Percentiles rank a stretch among this genome's conserved stretches.
These are phyloP conservation scores for Euphonia xanthogaster DNA, from an alignment of 2,797 vertebrate genomes.

Conservation along the genomic window DNA sequence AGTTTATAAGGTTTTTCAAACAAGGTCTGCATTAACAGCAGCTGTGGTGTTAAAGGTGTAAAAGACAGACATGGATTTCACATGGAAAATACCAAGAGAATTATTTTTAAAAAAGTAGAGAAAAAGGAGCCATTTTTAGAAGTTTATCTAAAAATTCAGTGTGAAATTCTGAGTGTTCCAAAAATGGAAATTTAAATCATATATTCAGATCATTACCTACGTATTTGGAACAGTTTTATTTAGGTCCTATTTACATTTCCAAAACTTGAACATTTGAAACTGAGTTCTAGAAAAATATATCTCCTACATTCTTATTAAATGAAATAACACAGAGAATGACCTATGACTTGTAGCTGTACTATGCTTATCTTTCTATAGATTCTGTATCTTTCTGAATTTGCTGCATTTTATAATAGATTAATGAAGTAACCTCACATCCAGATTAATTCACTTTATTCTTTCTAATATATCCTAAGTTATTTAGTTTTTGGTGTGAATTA, in stretches of 20 bases:
- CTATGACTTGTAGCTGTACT: background rate
- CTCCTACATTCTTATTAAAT: background rate
- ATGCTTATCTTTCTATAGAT: background rate
- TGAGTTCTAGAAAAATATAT: background rate
- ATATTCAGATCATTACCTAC: background rate
- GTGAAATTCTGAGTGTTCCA: background rate
- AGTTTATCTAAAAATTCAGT: background rate
- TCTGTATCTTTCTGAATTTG: background rate
- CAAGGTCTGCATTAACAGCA: background rate
- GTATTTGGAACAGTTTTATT: background rate
- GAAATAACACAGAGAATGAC: background rate
- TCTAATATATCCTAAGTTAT: background rate
- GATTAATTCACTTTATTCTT: background rate
- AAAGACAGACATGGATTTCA: background rate
- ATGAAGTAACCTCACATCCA: background rate
- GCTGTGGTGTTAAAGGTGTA: background rate
- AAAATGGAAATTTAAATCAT: background rate
- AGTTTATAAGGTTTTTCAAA: background rate
- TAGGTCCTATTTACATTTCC: background rate
- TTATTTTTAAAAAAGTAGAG: background rate
- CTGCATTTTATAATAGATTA: background rate
- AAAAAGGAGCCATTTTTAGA: background rate
- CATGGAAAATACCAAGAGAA: background rate
- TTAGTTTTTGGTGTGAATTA: background rate
- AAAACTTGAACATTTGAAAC: background rate